phyloP scores from a whole-genome alignment of 2,888 invertebrate genomes.

The Drosophila affinis region DNA sequence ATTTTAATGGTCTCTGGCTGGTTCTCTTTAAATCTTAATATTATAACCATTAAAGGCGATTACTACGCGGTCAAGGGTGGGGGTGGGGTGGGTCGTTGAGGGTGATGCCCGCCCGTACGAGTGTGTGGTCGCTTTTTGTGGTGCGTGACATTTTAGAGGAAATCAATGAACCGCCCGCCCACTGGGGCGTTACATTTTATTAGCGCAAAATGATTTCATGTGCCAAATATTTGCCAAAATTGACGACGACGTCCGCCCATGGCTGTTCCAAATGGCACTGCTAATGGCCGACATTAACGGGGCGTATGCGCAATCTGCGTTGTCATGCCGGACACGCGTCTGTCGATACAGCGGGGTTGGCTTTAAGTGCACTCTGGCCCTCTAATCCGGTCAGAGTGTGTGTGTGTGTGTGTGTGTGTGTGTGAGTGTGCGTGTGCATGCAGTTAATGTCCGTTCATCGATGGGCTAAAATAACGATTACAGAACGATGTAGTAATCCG shows the following conservation, averaged over 20 bases:
- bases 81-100: no score
- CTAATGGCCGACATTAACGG: slow-evolving; percentile 68
- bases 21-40: slow-evolving; percentile 38
- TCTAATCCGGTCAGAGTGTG: slow-evolving; percentile 49
- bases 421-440: slow-evolving; percentile 29
- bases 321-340: slow-evolving; percentile 57
- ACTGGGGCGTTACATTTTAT: slow-evolving; percentile 65
- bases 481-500: slow-evolving; percentile 19
- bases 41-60: slow-evolving; percentile 30
- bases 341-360: slow-evolving; percentile 24
- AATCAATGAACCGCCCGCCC: slow-evolving; percentile 63
- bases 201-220: slow-evolving; percentile 76
- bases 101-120: background rate
- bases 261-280: slow-evolving; percentile 53
- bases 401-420: slow-evolving; percentile 6
- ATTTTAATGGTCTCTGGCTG: slow-evolving; percentile 23
- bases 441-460: slow-evolving; percentile 63
- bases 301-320: slow-evolving; percentile 64
- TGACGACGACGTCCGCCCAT: slow-evolving; percentile 50
- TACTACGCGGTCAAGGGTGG: slow-evolving; percentile 29
- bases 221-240: slow-evolving; percentile 77
- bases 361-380: slow-evolving; percentile 68
- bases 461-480: slow-evolving; percentile 50
- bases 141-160: slow-evolving; percentile 62
- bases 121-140: slow-evolving; percentile 48